These are phyloP conservation scores for Phymastichus coffea DNA, from an alignment of 1,140 invertebrate species.

Conservation along the genomic window DNA sequence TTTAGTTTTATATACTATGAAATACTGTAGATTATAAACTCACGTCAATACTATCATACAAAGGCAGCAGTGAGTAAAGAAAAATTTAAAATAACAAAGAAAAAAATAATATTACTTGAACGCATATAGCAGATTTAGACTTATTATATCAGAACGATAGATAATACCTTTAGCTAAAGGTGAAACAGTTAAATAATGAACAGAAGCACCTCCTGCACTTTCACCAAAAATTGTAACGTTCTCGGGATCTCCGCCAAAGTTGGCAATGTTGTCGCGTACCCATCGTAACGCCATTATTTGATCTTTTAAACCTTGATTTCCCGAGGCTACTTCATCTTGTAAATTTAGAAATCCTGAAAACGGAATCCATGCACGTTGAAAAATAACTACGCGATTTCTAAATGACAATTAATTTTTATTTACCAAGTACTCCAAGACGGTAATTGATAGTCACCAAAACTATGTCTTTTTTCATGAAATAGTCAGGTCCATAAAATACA, in stretches of 20 bases:
- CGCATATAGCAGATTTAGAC: too few species aligned
- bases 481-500: slow-evolving; percentile 51
- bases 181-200: slow-evolving; percentile 35
- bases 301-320: slow-evolving; percentile 58
- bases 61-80: too few species aligned
- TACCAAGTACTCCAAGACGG: slow-evolving; percentile 61
- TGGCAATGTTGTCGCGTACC: slow-evolving; percentile 61
- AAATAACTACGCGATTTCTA: neutral
- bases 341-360: slow-evolving; percentile 33
- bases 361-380: neutral
- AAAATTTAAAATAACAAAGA: too few species aligned
- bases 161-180: slow-evolving; percentile 32
- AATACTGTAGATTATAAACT: too few species aligned
- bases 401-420: neutral
- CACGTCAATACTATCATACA: too few species aligned
- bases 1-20: too few species aligned
- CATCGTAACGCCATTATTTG: slow-evolving; percentile 46
- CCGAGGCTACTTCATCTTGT: slow-evolving; percentile 35
- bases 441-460: slow-evolving; percentile 64
- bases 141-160: neutral
- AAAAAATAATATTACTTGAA: too few species aligned
- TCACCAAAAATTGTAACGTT: slow-evolving; percentile 67
- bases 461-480: slow-evolving; percentile 56
- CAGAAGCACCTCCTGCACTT: slow-evolving; percentile 56
- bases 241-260: slow-evolving; percentile 64